These are phyloP conservation scores for Parapristionchus giblindavisi DNA, from an alignment of 2,888 invertebrate genomes.

Conservation along the genomic window DNA sequence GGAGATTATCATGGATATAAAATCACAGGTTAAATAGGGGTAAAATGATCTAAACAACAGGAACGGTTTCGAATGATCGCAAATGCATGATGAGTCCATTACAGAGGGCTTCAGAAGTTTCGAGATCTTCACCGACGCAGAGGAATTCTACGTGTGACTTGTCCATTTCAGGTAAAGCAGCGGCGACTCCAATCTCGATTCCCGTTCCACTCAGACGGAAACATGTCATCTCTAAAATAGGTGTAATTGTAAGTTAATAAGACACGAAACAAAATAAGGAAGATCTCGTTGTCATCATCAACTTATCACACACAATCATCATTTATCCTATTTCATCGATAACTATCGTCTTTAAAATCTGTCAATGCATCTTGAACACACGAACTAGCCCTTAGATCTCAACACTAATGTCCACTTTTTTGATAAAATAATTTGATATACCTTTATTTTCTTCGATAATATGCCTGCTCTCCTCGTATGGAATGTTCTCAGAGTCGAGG, in stretches of 20 bases:
- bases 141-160: constrained; percentile 57
- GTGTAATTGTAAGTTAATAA: background rate
- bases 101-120: constrained; percentile 49
- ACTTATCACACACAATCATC: too few species aligned
- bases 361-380: too few species aligned
- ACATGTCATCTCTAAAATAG: constrained; percentile 46
- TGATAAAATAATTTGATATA: constrained; percentile 7
- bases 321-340: too few species aligned
- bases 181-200: constrained; percentile 54
- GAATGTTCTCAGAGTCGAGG: constrained; percentile 48
- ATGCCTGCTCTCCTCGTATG: constrained; percentile 49
- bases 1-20: too few species aligned
- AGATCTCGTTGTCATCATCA: too few species aligned
- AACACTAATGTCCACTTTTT: too few species aligned
- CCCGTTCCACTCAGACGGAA: constrained; percentile 49
- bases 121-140: constrained; percentile 48
- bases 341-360: too few species aligned
- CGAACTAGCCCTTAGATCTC: too few species aligned
- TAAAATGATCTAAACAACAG: constrained; percentile 19
- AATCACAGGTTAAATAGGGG: too few species aligned
- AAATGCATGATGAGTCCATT: constrained; percentile 49
- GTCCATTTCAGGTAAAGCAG: constrained; percentile 37
- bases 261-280: background rate
- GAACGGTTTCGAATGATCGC: constrained; percentile 43
- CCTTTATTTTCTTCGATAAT: constrained; percentile 49